Evolutionary conservation across 1,140 invertebrate genomes (phyloP), one percentile per base, ranked within the genome.

Genomic region (Frieseomelitta varia): DNA sequence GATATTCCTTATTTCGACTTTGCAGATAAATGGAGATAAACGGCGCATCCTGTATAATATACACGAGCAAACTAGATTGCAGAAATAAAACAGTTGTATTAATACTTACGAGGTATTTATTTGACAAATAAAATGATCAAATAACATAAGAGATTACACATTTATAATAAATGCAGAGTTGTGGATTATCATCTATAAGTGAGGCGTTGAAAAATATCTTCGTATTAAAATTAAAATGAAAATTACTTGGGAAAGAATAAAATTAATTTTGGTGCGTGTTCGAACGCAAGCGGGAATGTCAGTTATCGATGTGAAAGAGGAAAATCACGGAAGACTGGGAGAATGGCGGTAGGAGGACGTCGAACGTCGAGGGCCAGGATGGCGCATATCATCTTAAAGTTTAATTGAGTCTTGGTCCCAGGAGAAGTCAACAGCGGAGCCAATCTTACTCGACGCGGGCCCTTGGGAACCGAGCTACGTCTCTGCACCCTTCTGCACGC

Each of bases 381-480:
- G 91, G 93, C 95, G 96, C 96, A 96, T 96, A 96, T 96, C 95
- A 96, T 96, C 96, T 96, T 96, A 96, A 96, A 96, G 96, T 96
- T 96, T 96, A 96, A 96, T 96, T 96, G 96, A 96, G 96, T 96
- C 96, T 95, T 91, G 93, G 93, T 95, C 95, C 94, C 94, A 92
- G 85, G 95, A 93, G 95, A 93, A 92, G 73, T 67, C 92, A 93
- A 93, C 94, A 94, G 93, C 94, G 95, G 95, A 96, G 92, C 91
- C 93, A 93, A 94, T 94, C 91, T 92, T 93, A 90, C 90, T 92
- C 90, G 91, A 90, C 90, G 78, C 86, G 81, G 87, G 75, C 87
- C 91, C 87, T 68, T 17, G 91, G 87, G 92, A 89, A 76, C 76
- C 82, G 84, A 71, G 61, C 63, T 81, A 61, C 84, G 72, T 79